Evolutionary conservation across 2,888 invertebrate genomes (phyloP).

Genomic region (Xylocampa areola): DNA sequence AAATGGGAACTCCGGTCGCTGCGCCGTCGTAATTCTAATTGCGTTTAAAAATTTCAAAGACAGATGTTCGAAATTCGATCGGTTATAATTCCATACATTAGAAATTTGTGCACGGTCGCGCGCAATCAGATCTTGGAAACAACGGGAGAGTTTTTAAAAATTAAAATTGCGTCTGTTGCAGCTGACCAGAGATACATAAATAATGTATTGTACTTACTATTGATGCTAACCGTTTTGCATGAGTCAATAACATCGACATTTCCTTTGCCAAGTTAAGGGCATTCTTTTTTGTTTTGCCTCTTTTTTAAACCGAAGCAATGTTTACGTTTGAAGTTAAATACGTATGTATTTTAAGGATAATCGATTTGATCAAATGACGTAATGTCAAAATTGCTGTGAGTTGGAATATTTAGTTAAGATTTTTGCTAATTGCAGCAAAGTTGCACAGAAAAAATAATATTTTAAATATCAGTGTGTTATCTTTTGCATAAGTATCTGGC

Average conservation of each 20-base stretch:
- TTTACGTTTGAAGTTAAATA: constrained; percentile 1
- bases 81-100: constrained; percentile 57
- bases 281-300: constrained; percentile 16
- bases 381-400: background rate
- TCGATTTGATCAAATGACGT: constrained; percentile 1
- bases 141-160: constrained; percentile 71
- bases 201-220: constrained; percentile 68
- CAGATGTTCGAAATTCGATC: constrained; percentile 11
- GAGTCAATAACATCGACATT: constrained; percentile 67
- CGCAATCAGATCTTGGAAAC: constrained; percentile 65
- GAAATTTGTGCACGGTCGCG: constrained; percentile 64
- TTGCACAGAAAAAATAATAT: too few species aligned
- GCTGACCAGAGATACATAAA: constrained; percentile 63
- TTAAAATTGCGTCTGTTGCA: constrained; percentile 67
- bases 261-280: constrained; percentile 22
- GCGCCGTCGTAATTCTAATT: background rate
- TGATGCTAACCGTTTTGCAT: constrained; percentile 65
- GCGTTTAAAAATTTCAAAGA: constrained; percentile 14
- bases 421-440: too few species aligned
- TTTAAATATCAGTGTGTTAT: too few species aligned
- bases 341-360: background rate
- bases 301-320: background rate
- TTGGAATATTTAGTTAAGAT: background rate
- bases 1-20: background rate
- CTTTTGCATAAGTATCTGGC: too few species aligned